phyloP scores from a whole-genome alignment of 23 tunicate species.

The Clavelina lepadiformis region DNA sequence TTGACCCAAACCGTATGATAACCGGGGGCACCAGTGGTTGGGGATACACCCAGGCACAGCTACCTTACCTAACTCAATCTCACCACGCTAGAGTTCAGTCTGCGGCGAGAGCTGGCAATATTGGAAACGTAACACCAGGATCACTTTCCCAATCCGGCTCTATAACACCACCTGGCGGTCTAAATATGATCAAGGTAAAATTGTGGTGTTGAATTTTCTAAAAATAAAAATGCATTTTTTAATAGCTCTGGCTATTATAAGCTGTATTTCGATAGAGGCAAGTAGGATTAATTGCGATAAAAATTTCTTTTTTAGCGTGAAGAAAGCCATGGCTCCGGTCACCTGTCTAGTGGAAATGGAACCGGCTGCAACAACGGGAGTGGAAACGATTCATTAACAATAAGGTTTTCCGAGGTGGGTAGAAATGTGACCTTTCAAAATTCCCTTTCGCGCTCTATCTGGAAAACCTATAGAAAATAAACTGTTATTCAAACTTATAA shows the following conservation, averaged over 20 bases:
- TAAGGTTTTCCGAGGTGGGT: conserved; percentile 72
- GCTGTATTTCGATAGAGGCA: too few relatives aligned
- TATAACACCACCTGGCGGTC: conserved; percentile 90
- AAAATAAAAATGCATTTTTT: background rate
- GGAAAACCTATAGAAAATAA: too few relatives aligned
- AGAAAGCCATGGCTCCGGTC: conserved; percentile 24
- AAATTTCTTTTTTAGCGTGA: conserved; percentile 20
- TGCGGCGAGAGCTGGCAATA: conserved; percentile 19
- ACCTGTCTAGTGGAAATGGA: conserved; percentile 29
- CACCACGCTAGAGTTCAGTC: conserved; percentile 66
- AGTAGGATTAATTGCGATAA: background rate
- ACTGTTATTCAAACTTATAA: too few relatives aligned
- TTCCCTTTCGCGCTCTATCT: too few relatives aligned
- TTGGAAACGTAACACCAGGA: conserved; percentile 7
- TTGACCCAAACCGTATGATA: conserved; percentile 62
- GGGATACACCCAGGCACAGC: conserved; percentile 70
- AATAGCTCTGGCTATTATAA: background rate
- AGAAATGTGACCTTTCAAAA: too few relatives aligned
- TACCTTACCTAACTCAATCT: conserved; percentile 47
- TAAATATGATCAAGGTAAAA: conserved; percentile 71
- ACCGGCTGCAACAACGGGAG: conserved; percentile 27
- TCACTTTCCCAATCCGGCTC: conserved; percentile 52
- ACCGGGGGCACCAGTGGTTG: conserved; percentile 55
- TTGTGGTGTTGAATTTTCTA: background rate
- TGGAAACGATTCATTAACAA: conserved; percentile 55